Evolutionary conservation across 1,140 invertebrate genomes (phyloP), one percentile per base, ranked within the genome.

Genomic region (Zaprionus tsacasi): DNA sequence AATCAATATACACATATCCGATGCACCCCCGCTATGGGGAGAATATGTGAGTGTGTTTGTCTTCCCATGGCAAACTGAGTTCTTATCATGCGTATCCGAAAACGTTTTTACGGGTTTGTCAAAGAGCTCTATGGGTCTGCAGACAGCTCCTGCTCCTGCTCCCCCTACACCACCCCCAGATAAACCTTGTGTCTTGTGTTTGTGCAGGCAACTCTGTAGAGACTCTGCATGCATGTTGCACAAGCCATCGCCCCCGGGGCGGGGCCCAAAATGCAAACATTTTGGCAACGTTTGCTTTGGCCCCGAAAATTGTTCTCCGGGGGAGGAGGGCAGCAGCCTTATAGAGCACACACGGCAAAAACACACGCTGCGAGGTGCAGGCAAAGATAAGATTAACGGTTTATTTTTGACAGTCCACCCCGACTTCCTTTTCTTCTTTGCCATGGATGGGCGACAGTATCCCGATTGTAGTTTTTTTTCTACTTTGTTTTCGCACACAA

Each of bases 191-290:
- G 35, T 21, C 38, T 35, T 72, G 56, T 81, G 70, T 68, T 59
- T 79, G 79, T 45, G 52, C 65, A 82, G 77, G 73, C 79, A 87
- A 78, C 43, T 73, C 40, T 64, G 57, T 50, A 17, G 7, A 65
- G 55, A 43, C 27, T 30, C 27, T 77, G 74, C 58, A 85, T 71
- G 74, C 54, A 79, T 66, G 59, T 64, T 59, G 58, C 63, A 70
- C 58, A 76, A 73, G 68, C 66, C 66, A 58, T 58, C 55, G 50
- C 12, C 33, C 3, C 27, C 21, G 21, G 27, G 59, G 59, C 60
- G 45, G 66, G 54, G 60, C 56, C 68, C 72, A 57, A 71, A 77
- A 78, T 68, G 67, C 66, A 87, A 87, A 89, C 67, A 87, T 79
- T 87, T 79, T 56, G 36, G 21, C 63, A 21, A 25, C 35, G 50